Base-by-base conservation (phyloP, 2,797 vertebrate species). In the Melanogrammus aeglefinus region DNA sequence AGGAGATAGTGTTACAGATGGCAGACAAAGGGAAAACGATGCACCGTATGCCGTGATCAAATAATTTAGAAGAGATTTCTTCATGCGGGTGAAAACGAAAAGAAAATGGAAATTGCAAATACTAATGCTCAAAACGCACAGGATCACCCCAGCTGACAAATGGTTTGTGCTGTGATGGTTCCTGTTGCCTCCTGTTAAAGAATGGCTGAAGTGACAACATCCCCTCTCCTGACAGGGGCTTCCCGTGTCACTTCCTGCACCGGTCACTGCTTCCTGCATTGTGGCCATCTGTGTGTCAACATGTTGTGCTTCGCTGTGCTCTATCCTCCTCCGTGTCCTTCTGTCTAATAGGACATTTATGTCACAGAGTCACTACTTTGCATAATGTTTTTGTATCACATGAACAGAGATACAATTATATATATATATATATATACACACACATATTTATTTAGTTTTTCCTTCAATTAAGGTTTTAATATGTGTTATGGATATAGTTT, bases 1-100 rank as follows among this genome's bases (percentile, higher is more conserved):
- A 2, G 57, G 57, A 63, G 57, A n/a, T 57, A 24, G 57, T 29
- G 47, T 47, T 83, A 78, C 86, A 87, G 84, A 91, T 88, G 86
- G 81, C 71, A 78, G 82, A 85, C 78, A 81, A 87, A 85, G 75
- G 83, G 36, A 86, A 72, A 81, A 63, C 1, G 6, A 77, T 39
- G 21, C n/a, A 13, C 75, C 51, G 75, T 44, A 51, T 76, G 36
- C 36, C 10, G 16, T 47, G 72, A 70, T 81, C 44, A 63, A 81
- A 77, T 79, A 76, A 36, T 63, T 63, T n/a, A 63, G 57, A 7
- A 24, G 57, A 74, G 31, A 36, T 47, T 83, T 81, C 83, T 76
- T 75, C 63, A 80, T 79, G 31, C 78, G 70, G 76, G 79, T 74
- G 72, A 71, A 71, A 84, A 81, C 36, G 21, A 73, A 4, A 27